phyloP scores from a whole-genome alignment of 2,888 invertebrate species.

The Eurytoma adleriae region DNA sequence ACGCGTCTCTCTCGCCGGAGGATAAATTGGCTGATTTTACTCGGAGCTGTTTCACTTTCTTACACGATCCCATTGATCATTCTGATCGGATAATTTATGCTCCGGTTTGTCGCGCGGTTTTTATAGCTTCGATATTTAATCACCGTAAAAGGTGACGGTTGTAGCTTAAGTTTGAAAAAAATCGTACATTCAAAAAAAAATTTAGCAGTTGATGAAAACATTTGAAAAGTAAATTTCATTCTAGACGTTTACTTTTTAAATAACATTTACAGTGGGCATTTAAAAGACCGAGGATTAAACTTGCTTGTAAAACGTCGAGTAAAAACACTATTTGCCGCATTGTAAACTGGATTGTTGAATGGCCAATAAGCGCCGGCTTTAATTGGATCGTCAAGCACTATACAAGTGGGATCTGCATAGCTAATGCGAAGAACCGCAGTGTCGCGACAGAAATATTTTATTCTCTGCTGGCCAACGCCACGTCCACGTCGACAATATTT shows the following conservation, averaged over 20 bases:
- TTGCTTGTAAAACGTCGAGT: conserved; percentile 21
- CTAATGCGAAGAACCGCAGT: conserved; percentile 25
- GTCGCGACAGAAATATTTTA: conserved; percentile 34
- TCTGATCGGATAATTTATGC: too few species aligned
- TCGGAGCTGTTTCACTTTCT: conserved; percentile 6
- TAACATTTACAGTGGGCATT: not conserved
- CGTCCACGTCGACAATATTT: conserved; percentile 1
- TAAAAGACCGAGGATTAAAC: conserved; percentile 10
- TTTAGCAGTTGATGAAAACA: too few species aligned
- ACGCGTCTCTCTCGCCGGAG: conserved; percentile 42
- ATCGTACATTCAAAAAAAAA: too few species aligned
- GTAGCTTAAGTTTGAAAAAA: too few species aligned
- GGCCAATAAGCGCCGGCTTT: conserved; percentile 37
- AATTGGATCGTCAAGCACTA: conserved; percentile 46
- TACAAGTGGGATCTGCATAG: conserved; percentile 51
- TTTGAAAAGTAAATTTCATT: too few species aligned
- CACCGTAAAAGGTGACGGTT: too few species aligned
- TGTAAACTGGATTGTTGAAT: conserved; percentile 46
- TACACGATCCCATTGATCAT: not conserved
- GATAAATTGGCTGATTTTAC: conserved; percentile 51
- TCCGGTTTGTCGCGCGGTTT: too few species aligned
- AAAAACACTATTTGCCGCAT: conserved; percentile 23
- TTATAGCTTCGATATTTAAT: too few species aligned
- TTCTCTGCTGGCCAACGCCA: conserved; percentile 2
- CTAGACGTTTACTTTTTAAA: not conserved